A percentile compares a stretch with the other conserved stretches of the same genome.
These are phyloP conservation scores for Mola mola DNA, from an alignment of 2,113 vertebrate species.

Conservation along the genomic window DNA sequence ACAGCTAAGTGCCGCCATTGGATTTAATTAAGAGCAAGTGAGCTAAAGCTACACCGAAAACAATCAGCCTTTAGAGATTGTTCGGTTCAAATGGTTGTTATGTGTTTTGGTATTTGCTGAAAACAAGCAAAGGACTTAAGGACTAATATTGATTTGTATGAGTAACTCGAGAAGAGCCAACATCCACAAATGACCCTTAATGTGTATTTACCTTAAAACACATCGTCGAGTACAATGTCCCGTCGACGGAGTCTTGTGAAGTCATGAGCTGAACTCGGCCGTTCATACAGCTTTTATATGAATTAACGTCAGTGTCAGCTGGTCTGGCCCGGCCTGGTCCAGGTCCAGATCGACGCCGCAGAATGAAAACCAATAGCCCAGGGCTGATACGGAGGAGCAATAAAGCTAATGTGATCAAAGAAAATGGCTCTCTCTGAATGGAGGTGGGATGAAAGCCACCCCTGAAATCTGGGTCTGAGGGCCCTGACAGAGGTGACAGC, in stretches of 20 bases:
- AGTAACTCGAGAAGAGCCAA: slow-evolving; percentile 6
- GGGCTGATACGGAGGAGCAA: slow-evolving; percentile 81
- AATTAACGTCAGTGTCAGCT: slow-evolving; percentile 52
- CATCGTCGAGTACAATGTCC: slow-evolving; percentile 21
- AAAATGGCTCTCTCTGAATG: slow-evolving; percentile 80
- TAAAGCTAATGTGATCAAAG: slow-evolving; percentile 84
- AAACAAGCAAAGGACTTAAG: neutral
- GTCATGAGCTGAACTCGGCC: slow-evolving; percentile 49
- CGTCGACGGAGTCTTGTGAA: slow-evolving; percentile 46
- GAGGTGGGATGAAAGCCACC: slow-evolving; percentile 78
- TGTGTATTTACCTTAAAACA: slow-evolving; percentile 44
- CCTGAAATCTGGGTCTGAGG: slow-evolving; percentile 75
- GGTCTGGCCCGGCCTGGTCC: slow-evolving; percentile 56
- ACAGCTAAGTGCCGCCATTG: neutral
- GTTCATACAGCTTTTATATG: slow-evolving; percentile 63
- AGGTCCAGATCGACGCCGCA: slow-evolving; percentile 66
- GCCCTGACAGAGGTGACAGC: slow-evolving; percentile 76
- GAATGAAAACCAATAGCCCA: slow-evolving; percentile 77
- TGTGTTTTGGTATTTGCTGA: slow-evolving; percentile 11
- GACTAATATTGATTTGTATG: neutral
- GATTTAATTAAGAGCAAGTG: too few species aligned
- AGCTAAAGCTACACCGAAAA: too few species aligned
- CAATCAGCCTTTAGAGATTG: neutral
- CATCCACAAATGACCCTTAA: too few species aligned
- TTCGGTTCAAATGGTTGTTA: neutral